Evolutionary conservation across 1,140 invertebrate genomes (phyloP).

Genomic region (Polyergus mexicanus): DNA sequence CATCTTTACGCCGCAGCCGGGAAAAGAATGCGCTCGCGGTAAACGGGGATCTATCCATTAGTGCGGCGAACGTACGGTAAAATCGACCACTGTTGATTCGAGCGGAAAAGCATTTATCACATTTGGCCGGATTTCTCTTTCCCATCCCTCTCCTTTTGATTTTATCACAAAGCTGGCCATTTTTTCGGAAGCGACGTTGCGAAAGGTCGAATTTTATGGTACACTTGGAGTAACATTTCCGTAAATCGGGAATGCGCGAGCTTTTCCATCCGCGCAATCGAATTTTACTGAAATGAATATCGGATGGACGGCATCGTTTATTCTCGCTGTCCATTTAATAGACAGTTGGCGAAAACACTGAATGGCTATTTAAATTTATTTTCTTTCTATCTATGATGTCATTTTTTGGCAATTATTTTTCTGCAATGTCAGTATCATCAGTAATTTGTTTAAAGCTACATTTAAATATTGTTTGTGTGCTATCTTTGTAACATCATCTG

Average conservation of each 20-base stretch:
- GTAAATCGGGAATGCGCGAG: constrained; percentile 35
- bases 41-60: constrained; percentile 54
- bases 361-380: constrained; percentile 11
- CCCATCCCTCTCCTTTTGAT: neutral
- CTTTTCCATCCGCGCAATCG: constrained; percentile 13
- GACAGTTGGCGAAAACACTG: neutral
- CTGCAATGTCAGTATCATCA: neutral
- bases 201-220: constrained; percentile 51
- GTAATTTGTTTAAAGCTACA: neutral
- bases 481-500: neutral
- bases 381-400: neutral
- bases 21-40: constrained; percentile 36
- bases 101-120: constrained; percentile 60
- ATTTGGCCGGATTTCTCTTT: constrained; percentile 49
- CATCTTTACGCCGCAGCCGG: neutral
- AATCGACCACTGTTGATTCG: constrained; percentile 62
- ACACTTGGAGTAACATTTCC: constrained; percentile 41
- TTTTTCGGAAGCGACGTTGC: constrained; percentile 46
- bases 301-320: constrained; percentile 28
- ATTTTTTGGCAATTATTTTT: neutral
- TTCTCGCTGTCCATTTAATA: constrained; percentile 35
- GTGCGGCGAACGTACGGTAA: constrained; percentile 30
- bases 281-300: constrained; percentile 42
- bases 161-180: constrained; percentile 42
- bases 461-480: neutral